Percentiles rank a stretch among this genome's conserved stretches.
Evolutionary conservation across 2,888 invertebrate genomes (phyloP).

Genomic region (Polymixis lichenea): DNA sequence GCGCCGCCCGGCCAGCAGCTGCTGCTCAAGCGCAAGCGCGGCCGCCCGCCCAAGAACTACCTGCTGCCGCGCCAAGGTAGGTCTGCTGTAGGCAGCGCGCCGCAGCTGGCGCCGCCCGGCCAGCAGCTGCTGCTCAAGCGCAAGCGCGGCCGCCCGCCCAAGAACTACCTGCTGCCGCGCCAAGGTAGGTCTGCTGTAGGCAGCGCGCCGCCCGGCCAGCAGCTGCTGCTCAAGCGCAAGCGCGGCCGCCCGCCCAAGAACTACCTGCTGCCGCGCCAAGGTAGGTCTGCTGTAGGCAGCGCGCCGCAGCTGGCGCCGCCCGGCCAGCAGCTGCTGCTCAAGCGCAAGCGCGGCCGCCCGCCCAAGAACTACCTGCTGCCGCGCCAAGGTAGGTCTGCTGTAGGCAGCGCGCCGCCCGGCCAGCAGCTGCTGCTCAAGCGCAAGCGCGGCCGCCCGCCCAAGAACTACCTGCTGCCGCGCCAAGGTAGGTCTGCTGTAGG

Average conservation of each 20-base stretch:
- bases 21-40: constrained; percentile 84
- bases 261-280: constrained; percentile 82
- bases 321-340: constrained; percentile 84
- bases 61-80: constrained; percentile 81
- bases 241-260: constrained; percentile 88
- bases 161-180: constrained; percentile 84
- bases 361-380: constrained; percentile 87
- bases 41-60: constrained; percentile 88
- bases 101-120: constrained; percentile 73
- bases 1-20: constrained; percentile 81
- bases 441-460: constrained; percentile 86
- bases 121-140: constrained; percentile 85
- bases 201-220: constrained; percentile 78
- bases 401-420: constrained; percentile 73
- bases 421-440: constrained; percentile 85
- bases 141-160: constrained; percentile 86
- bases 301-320: constrained; percentile 73
- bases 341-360: constrained; percentile 85
- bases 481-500: no score
- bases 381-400: no score
- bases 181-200: no score
- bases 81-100: constrained; percentile 70
- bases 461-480: constrained; percentile 84
- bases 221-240: constrained; percentile 84
- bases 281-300: no score